These are phyloP conservation scores for Cheilosia vulpina DNA, from an alignment of 2,888 invertebrate genomes.

Conservation along the genomic window DNA sequence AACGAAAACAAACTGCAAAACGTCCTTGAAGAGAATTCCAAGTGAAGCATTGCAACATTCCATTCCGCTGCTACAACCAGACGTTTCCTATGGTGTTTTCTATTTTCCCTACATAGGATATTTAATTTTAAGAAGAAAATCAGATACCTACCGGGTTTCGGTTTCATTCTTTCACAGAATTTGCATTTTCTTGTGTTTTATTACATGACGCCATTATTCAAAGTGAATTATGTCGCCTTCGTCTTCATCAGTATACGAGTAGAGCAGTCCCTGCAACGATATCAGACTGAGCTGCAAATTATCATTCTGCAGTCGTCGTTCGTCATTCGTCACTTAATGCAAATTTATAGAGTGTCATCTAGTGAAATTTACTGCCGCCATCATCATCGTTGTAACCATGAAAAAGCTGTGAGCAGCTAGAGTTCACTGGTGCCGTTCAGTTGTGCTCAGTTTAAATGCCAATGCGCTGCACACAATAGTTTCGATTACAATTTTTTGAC, in stretches of 20 bases:
- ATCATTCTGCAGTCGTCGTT: constrained; percentile 61
- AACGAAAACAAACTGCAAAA: background rate
- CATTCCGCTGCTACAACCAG: background rate
- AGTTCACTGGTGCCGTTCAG: constrained; percentile 45
- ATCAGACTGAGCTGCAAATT: constrained; percentile 22
- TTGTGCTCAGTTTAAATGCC: constrained; percentile 47
- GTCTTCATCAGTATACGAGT: constrained; percentile 28
- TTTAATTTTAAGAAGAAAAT: constrained; percentile 25
- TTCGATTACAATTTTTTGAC: constrained; percentile 55
- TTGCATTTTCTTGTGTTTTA: constrained; percentile 66
- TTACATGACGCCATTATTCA: constrained; percentile 59
- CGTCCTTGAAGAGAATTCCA: constrained; percentile 4
- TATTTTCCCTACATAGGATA: background rate
- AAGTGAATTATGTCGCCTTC: constrained; percentile 63
- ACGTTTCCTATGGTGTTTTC: constrained; percentile 4
- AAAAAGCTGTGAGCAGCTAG: constrained; percentile 14
- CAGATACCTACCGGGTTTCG: constrained; percentile 6
- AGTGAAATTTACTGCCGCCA: constrained; percentile 53
- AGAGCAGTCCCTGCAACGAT: constrained; percentile 15
- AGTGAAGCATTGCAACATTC: constrained; percentile 15
- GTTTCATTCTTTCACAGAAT: constrained; percentile 48
- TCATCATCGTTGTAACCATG: constrained; percentile 33
- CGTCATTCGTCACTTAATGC: constrained; percentile 70
- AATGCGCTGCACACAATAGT: constrained; percentile 61
- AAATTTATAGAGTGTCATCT: constrained; percentile 71